Percentiles rank a stretch among this genome's conserved stretches.
phyloP scores from a whole-genome alignment of 2,797 vertebrate species.

The Alfaro cultratus region DNA sequence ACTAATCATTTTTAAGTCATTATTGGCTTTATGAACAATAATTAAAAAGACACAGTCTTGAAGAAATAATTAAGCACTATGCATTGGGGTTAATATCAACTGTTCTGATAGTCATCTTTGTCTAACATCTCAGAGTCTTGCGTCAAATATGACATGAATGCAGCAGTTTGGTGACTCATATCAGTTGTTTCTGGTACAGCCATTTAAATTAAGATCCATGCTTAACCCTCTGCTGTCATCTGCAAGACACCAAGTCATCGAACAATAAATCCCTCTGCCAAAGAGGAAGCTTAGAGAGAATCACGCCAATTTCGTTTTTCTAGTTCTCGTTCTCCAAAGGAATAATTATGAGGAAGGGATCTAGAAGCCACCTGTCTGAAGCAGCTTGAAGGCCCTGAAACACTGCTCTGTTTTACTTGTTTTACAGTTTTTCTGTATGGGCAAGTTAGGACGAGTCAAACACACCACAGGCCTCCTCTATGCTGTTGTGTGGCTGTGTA shows the following conservation, averaged over 20 bases:
- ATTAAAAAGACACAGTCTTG: not conserved
- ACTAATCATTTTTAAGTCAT: no score
- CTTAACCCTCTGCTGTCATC: slow-evolving; percentile 30
- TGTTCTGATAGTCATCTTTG: no score
- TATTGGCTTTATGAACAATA: no score
- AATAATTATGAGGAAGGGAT: slow-evolving; percentile 44
- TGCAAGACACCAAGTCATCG: slow-evolving; percentile 23
- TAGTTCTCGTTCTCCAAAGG: slow-evolving; percentile 11
- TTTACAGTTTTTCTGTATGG: slow-evolving; percentile 41
- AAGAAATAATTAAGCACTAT: not conserved
- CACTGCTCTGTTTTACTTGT: slow-evolving; percentile 52
- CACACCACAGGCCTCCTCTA: slow-evolving; percentile 46
- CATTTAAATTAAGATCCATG: slow-evolving; percentile 43
- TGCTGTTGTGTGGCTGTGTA: slow-evolving; percentile 42
- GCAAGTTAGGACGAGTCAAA: slow-evolving; percentile 70
- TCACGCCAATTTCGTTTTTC: slow-evolving; percentile 16
- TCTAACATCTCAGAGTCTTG: not conserved
- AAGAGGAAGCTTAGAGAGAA: slow-evolving; percentile 37
- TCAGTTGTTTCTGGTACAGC: not conserved
- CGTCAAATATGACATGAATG: not conserved
- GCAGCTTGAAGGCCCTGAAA: slow-evolving; percentile 52
- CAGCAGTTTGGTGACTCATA: slow-evolving; percentile 23
- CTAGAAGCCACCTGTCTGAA: slow-evolving; percentile 44
- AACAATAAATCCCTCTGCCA: slow-evolving; percentile 35
- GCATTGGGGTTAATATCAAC: not conserved